Base-by-base conservation (phyloP, 2,113 vertebrate genomes). In the Trichechus manatus region DNA sequence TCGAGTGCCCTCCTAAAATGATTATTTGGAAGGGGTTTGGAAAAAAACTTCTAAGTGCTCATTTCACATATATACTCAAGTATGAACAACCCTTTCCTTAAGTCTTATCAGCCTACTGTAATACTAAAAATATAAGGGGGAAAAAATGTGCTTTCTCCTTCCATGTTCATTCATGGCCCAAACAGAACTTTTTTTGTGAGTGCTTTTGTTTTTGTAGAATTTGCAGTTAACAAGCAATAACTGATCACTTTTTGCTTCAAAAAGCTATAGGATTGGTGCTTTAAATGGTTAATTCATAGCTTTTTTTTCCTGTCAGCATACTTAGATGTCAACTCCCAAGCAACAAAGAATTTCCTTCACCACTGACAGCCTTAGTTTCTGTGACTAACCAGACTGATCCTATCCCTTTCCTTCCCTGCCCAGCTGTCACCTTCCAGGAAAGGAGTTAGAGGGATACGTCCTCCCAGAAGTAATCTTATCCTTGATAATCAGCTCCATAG, bases 1-100 rank as follows among this genome's bases (percentile, higher is more conserved):
- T 90, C 53, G 84, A 93, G 59, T 33, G 80, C 25, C 25, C n/a
- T 92, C 9, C n/a, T 93, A 82, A 83, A 72, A 53, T 84, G 88
- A 86, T 53, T 72, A 83, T 72, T 29, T 82, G 36, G 3, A 72
- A 77, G 64, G 56, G 84, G 33, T 86, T n/a, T 84, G 47, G 61
- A 78, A 70, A 63, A 81, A 64, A 36, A 53, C 42, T 25, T 74
- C 20, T 19, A 83, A 78, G 29, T 72, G 61, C 42, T 82, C 50
- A 82, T 50, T 13, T 68, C 33, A 77, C 47, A 83, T 72, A n/a
- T 72, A n/a, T 31, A 64, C 17, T 86, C 42, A 84, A 96, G 42
- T 85, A 47, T 56, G 23, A 89, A 68, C 19, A 78, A 81, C 33
- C 31, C 33, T 47, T 72, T 68, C 50, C 56, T 68, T 59, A 83